Conservation (phyloP, 1,140 invertebrate genomes). For the Brachionus sp. region DNA sequence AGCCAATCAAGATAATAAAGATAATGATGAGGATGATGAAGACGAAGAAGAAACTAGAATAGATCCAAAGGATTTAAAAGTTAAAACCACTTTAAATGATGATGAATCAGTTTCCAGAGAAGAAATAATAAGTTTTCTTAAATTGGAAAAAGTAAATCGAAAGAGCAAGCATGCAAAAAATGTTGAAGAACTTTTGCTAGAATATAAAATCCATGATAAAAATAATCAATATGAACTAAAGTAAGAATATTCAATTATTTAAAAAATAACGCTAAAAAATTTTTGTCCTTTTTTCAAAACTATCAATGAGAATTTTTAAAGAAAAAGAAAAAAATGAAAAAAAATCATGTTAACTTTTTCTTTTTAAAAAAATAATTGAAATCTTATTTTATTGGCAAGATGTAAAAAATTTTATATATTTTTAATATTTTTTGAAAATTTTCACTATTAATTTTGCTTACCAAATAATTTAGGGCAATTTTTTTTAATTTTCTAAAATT, state of each 20-base stretch:
- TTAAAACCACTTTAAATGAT: background rate
- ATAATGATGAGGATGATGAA: background rate
- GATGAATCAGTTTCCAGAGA: background rate
- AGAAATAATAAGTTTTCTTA: constrained; percentile 2
- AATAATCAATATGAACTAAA: background rate
- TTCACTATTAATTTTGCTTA: too few species aligned
- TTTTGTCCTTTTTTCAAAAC: too few species aligned
- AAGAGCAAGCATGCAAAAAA: constrained; percentile 18
- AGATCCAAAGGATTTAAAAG: background rate
- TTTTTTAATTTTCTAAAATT: too few species aligned
- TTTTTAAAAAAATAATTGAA: too few species aligned
- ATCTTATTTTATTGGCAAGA: too few species aligned
- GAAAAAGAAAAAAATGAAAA: too few species aligned
- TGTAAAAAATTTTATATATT: too few species aligned
- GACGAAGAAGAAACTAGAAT: background rate
- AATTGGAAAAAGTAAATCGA: constrained; percentile 12
- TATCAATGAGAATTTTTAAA: too few species aligned
- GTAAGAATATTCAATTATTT: background rate
- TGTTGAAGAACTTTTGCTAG: background rate
- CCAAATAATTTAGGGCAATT: too few species aligned
- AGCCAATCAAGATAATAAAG: background rate
- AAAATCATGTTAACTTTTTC: too few species aligned
- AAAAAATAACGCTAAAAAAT: background rate
- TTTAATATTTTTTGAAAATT: too few species aligned
- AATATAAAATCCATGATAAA: background rate